These are phyloP conservation scores for Cepaea nemoralis DNA, from an alignment of 1,140 invertebrate genomes.

Conservation along the genomic window DNA sequence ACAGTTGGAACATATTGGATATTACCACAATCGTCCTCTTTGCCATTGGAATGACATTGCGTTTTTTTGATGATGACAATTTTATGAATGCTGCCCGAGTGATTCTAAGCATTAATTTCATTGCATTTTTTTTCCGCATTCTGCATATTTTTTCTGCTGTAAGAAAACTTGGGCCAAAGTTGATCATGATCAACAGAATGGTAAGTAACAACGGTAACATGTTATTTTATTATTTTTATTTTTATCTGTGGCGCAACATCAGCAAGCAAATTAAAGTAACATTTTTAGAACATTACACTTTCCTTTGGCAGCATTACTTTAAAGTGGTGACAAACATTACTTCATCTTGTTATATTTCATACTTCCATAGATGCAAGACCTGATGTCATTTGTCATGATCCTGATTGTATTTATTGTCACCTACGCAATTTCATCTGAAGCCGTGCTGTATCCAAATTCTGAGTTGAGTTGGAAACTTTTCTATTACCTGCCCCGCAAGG, in stretches of 20 bases:
- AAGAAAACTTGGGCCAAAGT: slow-evolving; percentile 72
- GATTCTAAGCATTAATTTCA: slow-evolving; percentile 65
- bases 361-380: slow-evolving; percentile 72
- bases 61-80: slow-evolving; percentile 57
- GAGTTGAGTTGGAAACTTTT: slow-evolving; percentile 60
- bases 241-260: too few relatives aligned
- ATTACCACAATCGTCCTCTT: slow-evolving; percentile 67
- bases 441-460: slow-evolving; percentile 71
- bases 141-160: slow-evolving; percentile 71
- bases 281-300: too few relatives aligned
- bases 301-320: too few relatives aligned
- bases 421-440: slow-evolving; percentile 72
- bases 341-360: too few relatives aligned
- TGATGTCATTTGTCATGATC: slow-evolving; percentile 73
- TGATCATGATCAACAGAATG: slow-evolving; percentile 71
- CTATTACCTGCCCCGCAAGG: slow-evolving; percentile 65
- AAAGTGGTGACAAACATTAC: too few relatives aligned
- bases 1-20: slow-evolving; percentile 71
- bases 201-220: background rate
- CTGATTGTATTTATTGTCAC: slow-evolving; percentile 73
- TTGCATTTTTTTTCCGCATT: slow-evolving; percentile 69
- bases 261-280: too few relatives aligned
- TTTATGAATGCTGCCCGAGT: slow-evolving; percentile 62
- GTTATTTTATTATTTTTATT: too few relatives aligned
- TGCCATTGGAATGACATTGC: slow-evolving; percentile 61